phyloP scores from a whole-genome alignment of 2,113 vertebrate species.

The human (Homo sapiens) region DNA sequence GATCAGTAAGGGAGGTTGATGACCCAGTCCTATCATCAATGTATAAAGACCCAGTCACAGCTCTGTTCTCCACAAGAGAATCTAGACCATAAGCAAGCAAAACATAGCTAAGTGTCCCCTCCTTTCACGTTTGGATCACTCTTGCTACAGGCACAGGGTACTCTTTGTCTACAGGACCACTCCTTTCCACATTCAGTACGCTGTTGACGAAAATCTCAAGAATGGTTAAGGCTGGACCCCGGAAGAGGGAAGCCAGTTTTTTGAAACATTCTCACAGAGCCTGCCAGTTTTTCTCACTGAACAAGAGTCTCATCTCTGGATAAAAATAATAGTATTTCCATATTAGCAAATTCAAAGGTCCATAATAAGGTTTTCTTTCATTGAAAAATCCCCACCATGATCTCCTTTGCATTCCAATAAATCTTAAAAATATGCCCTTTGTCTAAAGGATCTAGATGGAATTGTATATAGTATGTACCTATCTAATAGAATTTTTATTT shows the following conservation, averaged over 20 bases:
- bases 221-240: background rate
- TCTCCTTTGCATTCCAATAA: background rate
- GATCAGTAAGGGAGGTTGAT: background rate
- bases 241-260: background rate
- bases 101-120: background rate
- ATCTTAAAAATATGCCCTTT: background rate
- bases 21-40: background rate
- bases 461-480: background rate
- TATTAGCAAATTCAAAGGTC: background rate
- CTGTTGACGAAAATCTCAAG: background rate
- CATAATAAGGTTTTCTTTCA: background rate
- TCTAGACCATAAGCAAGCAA: background rate
- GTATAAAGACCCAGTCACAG: background rate
- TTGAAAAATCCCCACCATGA: background rate
- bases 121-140: background rate
- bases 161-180: background rate
- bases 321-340: constrained; percentile 33
- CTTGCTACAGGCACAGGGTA: background rate
- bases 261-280: background rate
- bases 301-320: background rate
- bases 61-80: background rate
- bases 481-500: constrained; percentile 32
- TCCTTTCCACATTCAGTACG: background rate
- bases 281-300: background rate
- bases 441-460: background rate